A percentile compares a stretch with the other conserved stretches of the same genome.
Evolutionary conservation across 2,888 invertebrate species (phyloP).

Genomic region (Platynereis dumerilii): DNA sequence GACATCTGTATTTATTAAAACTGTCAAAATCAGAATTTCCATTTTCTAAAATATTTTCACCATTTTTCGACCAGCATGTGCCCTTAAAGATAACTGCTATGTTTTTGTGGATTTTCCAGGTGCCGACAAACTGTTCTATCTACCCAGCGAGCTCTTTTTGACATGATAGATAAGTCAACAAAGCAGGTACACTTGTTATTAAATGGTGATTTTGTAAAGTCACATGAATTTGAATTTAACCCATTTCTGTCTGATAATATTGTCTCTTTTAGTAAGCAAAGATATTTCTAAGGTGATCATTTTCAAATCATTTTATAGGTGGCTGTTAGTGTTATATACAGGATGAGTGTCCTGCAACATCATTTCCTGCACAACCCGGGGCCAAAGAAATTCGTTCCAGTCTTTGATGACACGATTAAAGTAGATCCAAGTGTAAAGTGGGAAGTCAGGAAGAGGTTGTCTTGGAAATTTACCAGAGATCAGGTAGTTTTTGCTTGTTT

Average conservation of each 20-base stretch:
- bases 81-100: too few species aligned
- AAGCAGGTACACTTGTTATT: slow-evolving; percentile 63
- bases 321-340: slow-evolving; percentile 32
- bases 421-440: slow-evolving; percentile 30
- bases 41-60: too few species aligned
- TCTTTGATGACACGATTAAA: slow-evolving; percentile 28
- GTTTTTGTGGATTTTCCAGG: too few species aligned
- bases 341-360: slow-evolving; percentile 51
- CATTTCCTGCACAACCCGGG: slow-evolving; percentile 55
- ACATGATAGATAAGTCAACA: slow-evolving; percentile 72
- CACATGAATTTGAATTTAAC: too few species aligned
- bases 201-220: too few species aligned
- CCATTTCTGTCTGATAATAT: too few species aligned
- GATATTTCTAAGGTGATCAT: too few species aligned
- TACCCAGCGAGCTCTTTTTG: slow-evolving; percentile 81
- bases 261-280: too few species aligned
- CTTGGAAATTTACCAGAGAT: slow-evolving; percentile 31
- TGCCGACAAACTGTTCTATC: slow-evolving; percentile 81
- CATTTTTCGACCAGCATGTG: too few species aligned
- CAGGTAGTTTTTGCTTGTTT: slow-evolving; percentile 11
- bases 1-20: too few species aligned
- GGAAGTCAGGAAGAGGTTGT: slow-evolving; percentile 34
- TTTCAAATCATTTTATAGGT: too few species aligned
- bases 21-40: too few species aligned
- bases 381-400: slow-evolving; percentile 26